Evolutionary conservation across 2,888 invertebrate species (phyloP).

Genomic region (Atrina japonica): DNA sequence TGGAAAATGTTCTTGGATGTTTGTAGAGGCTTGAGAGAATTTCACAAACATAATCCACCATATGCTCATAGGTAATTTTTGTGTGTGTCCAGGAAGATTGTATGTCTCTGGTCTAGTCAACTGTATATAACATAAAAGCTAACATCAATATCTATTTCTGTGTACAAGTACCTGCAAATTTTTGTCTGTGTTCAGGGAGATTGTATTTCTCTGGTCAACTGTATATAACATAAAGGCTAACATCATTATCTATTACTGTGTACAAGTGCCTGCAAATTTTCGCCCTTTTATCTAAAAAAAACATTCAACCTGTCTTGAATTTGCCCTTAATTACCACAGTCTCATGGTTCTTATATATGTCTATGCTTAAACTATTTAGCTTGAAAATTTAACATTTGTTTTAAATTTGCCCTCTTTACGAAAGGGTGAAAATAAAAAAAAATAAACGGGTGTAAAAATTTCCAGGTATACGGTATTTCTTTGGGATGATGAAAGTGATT

Average conservation of each 20-base stretch:
- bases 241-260: not conserved
- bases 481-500: no score
- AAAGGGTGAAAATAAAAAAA: no score
- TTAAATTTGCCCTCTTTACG: no score
- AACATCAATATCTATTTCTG: not conserved
- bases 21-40: constrained; percentile 87
- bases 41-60: constrained; percentile 88
- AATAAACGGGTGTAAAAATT: no score
- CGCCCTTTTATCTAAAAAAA: no score
- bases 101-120: not conserved
- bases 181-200: not conserved
- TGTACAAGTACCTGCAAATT: not conserved
- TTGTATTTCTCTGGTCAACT: not conserved
- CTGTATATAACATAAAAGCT: not conserved
- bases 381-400: no score
- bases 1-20: constrained; percentile 87
- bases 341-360: no score
- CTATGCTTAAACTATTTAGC: no score
- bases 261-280: constrained; percentile 1
- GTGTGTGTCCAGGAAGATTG: no score
- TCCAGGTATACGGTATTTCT: no score
- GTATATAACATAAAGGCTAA: not conserved
- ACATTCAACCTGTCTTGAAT: no score
- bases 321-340: no score
- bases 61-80: constrained; percentile 86